phyloP scores from a whole-genome alignment of 1,140 invertebrate genomes.

The Coboldia fuscipes region DNA sequence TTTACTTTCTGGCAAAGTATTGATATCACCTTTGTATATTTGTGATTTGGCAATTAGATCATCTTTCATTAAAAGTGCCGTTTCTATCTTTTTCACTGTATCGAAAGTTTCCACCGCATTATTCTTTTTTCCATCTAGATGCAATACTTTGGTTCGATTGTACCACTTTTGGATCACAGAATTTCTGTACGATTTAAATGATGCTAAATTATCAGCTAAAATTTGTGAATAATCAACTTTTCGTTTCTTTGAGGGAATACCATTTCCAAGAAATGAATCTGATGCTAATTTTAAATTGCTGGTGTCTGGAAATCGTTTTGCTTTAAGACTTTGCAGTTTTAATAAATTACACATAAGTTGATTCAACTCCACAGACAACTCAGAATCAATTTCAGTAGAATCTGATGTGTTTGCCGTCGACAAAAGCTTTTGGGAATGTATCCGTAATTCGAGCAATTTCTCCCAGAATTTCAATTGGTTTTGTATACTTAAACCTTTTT shows the following conservation, averaged over 20 bases:
- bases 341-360: conserved; percentile 40
- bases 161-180: conserved; percentile 76
- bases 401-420: conserved; percentile 41
- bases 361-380: conserved; percentile 28
- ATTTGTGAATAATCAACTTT: conserved; percentile 37
- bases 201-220: conserved; percentile 35
- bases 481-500: conserved; percentile 54
- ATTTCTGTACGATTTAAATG: conserved; percentile 51
- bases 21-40: conserved; percentile 49
- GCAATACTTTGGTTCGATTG: conserved; percentile 58
- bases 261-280: conserved; percentile 21
- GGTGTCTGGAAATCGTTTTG: conserved; percentile 11
- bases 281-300: conserved; percentile 10
- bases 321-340: conserved; percentile 24
- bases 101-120: conserved; percentile 44
- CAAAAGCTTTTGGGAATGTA: conserved; percentile 67
- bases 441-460: conserved; percentile 56
- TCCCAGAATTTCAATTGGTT: conserved; percentile 67
- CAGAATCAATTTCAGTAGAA: conserved; percentile 26
- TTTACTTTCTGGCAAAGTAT: conserved; percentile 30
- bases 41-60: conserved; percentile 64
- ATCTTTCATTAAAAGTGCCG: conserved; percentile 53
- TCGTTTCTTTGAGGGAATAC: conserved; percentile 23
- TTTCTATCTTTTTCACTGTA: conserved; percentile 69
- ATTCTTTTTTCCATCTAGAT: conserved; percentile 32